These are phyloP conservation scores for Zaprionus lineosus DNA, from an alignment of 2,888 invertebrate genomes.

Conservation along the genomic window DNA sequence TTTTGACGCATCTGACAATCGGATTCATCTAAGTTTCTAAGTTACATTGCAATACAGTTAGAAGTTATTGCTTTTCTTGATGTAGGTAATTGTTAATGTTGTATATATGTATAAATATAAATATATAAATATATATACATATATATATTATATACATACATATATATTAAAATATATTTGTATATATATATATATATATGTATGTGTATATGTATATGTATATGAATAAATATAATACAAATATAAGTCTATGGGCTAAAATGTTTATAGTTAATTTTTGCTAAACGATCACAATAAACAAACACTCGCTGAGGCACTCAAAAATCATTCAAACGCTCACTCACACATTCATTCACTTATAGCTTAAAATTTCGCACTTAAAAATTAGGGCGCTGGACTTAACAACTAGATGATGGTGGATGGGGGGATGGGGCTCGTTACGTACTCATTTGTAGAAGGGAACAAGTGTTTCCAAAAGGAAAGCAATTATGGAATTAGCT, in stretches of 20 bases:
- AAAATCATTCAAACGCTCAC: slow-evolving; percentile 15
- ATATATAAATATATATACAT: slow-evolving; percentile 11
- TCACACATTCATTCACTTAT: slow-evolving; percentile 62
- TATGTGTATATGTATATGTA: slow-evolving; percentile 33
- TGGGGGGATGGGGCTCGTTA: slow-evolving; percentile 45
- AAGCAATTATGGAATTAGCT: neutral
- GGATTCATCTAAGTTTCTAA: slow-evolving; percentile 44
- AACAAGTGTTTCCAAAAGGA: slow-evolving; percentile 1
- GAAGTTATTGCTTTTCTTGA: slow-evolving; percentile 50
- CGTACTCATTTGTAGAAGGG: slow-evolving; percentile 31
- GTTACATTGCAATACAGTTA: slow-evolving; percentile 53
- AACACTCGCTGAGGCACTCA: slow-evolving; percentile 42
- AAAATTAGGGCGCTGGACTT: slow-evolving; percentile 46
- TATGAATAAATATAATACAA: slow-evolving; percentile 49
- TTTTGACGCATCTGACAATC: slow-evolving; percentile 22
- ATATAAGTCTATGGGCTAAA: slow-evolving; percentile 60
- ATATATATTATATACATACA: slow-evolving; percentile 37
- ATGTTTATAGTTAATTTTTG: slow-evolving; percentile 74
- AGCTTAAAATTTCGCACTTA: slow-evolving; percentile 49
- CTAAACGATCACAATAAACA: slow-evolving; percentile 73
- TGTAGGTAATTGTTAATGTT: slow-evolving; percentile 14
- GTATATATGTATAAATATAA: slow-evolving; percentile 13
- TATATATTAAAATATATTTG: slow-evolving; percentile 34
- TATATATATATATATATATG: slow-evolving; percentile 35
- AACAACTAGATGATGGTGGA: slow-evolving; percentile 39